Base-by-base conservation (phyloP, 1,140 invertebrate species). In the Bombus affinis region DNA sequence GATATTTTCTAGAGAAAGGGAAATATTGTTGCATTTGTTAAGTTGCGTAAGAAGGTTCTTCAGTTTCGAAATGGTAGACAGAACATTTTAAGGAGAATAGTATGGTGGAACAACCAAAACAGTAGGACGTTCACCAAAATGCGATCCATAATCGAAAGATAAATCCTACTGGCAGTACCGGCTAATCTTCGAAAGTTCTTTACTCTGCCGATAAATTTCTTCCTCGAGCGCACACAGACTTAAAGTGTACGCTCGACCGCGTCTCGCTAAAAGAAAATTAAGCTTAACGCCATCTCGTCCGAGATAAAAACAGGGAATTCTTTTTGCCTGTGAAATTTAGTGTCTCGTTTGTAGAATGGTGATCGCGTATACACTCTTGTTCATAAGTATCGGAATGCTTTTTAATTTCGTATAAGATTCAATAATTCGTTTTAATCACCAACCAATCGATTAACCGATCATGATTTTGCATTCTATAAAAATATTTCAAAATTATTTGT, bases 251-350 rank as follows among this genome's bases (percentile, higher is more conserved):
- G 70, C 53, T 28, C 12, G 12, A 18, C 15, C 25, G 70, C 39
- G 53, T 25, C 13, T 35, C 71, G 71, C 81, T 75, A 75, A 75
- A 82, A 66, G 42, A 66, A 65, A 88, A 88, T 88, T 88, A 80
- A 68, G 83, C 47, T 88, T 88, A 88, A 88, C 86, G 83, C 73
- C 71, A 88, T 84, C 65, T 81, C 57, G 65, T 39, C 59, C 72
- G 70, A 59, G 44, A 88, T 80, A 84, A 84, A 88, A 88, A 72
- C 53, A 8, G 44, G 39, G 25, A 65, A 53, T 68, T 57, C 73
- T 65, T 86, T 83, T 78, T 44, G 35, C 57, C 25, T 62, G 47
- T 47, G 42, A 78, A 90, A 88, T 89, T 89, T 89, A 88, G 74
- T 78, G 78, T 75, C 88, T 71, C 88, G 74, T 47, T 87, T 81